phyloP scores from a whole-genome alignment of 2,797 vertebrate species.

The Chiroxiphia lanceolata region DNA sequence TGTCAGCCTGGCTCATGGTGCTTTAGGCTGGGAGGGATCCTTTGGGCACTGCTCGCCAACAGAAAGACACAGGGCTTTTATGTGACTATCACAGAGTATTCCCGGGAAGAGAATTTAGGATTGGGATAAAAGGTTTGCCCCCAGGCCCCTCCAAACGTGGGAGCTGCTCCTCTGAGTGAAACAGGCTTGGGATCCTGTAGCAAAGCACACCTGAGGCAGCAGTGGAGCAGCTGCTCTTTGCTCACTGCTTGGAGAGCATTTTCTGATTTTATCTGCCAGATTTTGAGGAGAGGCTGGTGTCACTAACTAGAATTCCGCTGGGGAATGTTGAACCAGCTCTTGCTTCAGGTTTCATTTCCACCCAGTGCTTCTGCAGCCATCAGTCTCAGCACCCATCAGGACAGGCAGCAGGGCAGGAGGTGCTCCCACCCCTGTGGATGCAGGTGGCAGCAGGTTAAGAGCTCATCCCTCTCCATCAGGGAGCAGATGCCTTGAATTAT shows the following conservation, averaged over 20 bases:
- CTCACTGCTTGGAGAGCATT: not conserved
- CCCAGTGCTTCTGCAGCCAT: not conserved
- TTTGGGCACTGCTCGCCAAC: fast-evolving
- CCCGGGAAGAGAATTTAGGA: not conserved
- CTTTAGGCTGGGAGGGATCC: not conserved
- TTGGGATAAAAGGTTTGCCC: not conserved
- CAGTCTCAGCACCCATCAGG: not conserved
- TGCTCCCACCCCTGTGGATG: not conserved
- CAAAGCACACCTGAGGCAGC: not conserved
- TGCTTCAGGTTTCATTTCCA: not conserved
- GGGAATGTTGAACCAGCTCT: not conserved
- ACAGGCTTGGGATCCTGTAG: not conserved
- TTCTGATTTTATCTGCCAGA: not conserved
- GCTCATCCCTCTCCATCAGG: not conserved
- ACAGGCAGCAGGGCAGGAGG: not conserved
- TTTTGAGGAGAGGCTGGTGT: not conserved
- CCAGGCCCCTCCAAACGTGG: not conserved
- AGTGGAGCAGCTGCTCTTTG: not conserved
- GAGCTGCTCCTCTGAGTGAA: not conserved
- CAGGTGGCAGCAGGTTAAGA: not conserved
- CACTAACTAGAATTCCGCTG: not conserved
- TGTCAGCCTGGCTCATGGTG: not conserved
- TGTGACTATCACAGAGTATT: not conserved
- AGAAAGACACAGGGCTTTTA: not conserved
- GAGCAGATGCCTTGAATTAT: not conserved